Conservation (phyloP, 1,140 invertebrate genomes). For the Argopecten irradians region DNA sequence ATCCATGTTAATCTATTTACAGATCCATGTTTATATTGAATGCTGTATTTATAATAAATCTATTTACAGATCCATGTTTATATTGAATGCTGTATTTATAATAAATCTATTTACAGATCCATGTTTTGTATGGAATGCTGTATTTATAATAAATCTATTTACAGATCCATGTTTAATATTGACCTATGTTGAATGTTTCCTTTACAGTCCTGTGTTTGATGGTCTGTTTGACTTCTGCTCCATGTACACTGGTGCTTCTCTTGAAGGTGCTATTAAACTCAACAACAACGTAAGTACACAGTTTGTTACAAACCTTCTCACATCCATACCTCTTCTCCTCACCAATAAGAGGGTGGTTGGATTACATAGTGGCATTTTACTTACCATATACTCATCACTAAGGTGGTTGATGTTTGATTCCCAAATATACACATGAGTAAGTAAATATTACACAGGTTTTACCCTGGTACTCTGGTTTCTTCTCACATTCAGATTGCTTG, state of each 20-base stretch:
- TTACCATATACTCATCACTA: background rate
- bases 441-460: too few species aligned
- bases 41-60: too few species aligned
- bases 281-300: slow-evolving; percentile 74
- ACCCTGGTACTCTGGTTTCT: too few species aligned
- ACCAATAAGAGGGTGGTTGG: background rate
- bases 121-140: too few species aligned
- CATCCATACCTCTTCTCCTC: background rate
- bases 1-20: too few species aligned
- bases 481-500: too few species aligned
- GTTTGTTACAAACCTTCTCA: background rate
- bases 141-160: too few species aligned
- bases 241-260: slow-evolving; percentile 97
- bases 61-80: too few species aligned
- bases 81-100: too few species aligned
- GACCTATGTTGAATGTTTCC: background rate
- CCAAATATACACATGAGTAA: background rate
- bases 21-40: too few species aligned
- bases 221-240: slow-evolving; percentile 99
- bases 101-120: too few species aligned
- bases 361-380: background rate
- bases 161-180: background rate
- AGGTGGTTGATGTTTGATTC: background rate
- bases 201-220: slow-evolving; percentile 92
- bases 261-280: slow-evolving; percentile 79